Evolutionary conservation across 2,113 vertebrate species (phyloP), one percentile per base, ranked within the genome.

Genomic region (Anas platyrhynchos): DNA sequence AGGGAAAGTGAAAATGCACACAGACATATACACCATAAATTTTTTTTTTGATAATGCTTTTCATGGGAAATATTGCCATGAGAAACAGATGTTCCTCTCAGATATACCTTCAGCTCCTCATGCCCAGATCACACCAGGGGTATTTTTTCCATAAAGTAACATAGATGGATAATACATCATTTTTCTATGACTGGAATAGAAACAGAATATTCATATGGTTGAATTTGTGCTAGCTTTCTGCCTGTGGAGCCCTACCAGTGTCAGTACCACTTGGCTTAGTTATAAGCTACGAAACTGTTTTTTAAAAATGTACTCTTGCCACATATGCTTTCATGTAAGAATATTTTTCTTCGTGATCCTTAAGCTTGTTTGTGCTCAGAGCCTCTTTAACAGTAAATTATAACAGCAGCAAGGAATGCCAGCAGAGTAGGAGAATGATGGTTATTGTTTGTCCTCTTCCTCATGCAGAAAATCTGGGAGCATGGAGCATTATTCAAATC

Each of bases 391-490:
- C 21, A 59, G n/a, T 44, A 85, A 91, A 92, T 63, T 67, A 21
- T 67, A 83, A 59, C 21, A 91, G 55, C 73, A 80, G 55, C 46
- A 74, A 55, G 8, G 54, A 72, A 69, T 9, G 72, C 62, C 31
- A 89, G 59, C 34, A 73, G 27, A 73, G 34, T 43, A 89, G 27
- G 54, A 83, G 74, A 91, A 85, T 83, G 43, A 34, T 59, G 13
- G 29, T 89, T 87, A 67, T 87, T 93, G 29, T 80, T 94, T 84
- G 66, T 73, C 77, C 48, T 89, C 22, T 92, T 89, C 77, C 22
- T 87, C 38, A 26, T 38, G 83, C n/a, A 89, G 50, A 71, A 88
- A 94, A 87, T 71, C 81, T 66, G 84, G 58, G 31, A 93, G 58
- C 27, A 82, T 6, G 7, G 15, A 76, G 55, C 54, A 46, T 83